Conservation (phyloP, 2,797 vertebrate species). For the Mormyrops boulengeri region DNA sequence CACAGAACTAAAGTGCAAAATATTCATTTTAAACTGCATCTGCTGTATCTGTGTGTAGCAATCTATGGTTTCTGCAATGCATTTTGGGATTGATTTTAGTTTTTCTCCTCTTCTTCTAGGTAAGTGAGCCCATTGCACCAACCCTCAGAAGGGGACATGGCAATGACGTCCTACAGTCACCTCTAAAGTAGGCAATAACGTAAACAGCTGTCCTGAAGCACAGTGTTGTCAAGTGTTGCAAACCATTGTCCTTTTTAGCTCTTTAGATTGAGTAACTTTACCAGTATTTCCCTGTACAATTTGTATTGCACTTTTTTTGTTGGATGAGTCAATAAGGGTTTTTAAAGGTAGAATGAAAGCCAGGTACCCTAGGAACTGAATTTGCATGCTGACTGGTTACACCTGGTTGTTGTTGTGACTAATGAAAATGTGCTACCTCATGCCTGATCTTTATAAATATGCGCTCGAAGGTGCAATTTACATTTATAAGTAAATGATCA, state of each 20-base stretch:
- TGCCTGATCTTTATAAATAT: neutral
- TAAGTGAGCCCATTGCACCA: slow-evolving; percentile 19
- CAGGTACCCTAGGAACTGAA: neutral
- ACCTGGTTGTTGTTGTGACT: neutral
- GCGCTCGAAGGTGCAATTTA: neutral
- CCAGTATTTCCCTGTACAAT: neutral
- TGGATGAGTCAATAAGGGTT: neutral
- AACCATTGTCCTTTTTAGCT: neutral
- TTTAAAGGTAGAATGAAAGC: neutral
- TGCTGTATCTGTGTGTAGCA: neutral
- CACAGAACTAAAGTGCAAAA: neutral
- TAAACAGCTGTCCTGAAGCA: neutral
- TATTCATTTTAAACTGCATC: neutral
- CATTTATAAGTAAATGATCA: neutral
- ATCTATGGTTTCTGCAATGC: neutral
- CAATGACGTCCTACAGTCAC: neutral
- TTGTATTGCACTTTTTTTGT: neutral
- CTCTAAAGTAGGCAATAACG: neutral
- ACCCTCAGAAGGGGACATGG: neutral
- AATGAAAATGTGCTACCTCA: neutral
- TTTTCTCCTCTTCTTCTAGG: slow-evolving; percentile 24
- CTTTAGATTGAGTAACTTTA: neutral
- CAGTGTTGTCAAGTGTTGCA: neutral
- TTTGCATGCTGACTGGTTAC: neutral
- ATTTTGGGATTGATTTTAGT: neutral